Evolutionary conservation across 2,113 vertebrate genomes (phyloP), one percentile per base, ranked within the genome.

Genomic region (Phrynosoma blainvillii): DNA sequence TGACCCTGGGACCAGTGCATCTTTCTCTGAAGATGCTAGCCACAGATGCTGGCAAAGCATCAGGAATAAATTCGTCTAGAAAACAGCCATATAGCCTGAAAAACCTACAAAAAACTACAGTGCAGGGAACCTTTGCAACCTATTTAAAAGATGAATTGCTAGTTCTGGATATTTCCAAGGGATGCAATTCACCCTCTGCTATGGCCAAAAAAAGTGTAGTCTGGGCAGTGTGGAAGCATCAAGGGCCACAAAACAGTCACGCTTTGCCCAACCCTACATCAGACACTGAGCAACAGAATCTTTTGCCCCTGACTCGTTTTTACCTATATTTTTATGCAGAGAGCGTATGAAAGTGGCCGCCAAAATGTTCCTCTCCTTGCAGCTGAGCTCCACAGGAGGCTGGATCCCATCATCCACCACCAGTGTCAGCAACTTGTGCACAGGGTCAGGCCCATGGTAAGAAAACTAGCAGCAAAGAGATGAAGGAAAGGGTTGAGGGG

Each of bases 351-450:
- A 99, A 86, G 99, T 99, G 93, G 99, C 99, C 21, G 98, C 99
- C 96, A 99, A 98, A 95, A 99, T 98, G 96, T 99, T 99, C 92
- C 99, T 97, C 93, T 99, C 99, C 96, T 99, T 99, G 96, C 98
- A 99, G 96, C 98, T 98, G 92, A 99, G 98, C 93, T 99, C 99
- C 95, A 99, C 98, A 7, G 99, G 99, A 79, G 99, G 98, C 90
- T 99, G 99, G 91, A 99, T 99, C 84, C 99, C 99, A 94, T 99
- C 99, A 95, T 99, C 99, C 81, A 99, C 98, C 93, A 99, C 98
- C 86, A 99, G 94, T 0, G 99, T 99, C 93, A 99, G 95, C 89
- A 99, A 97, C 91, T 98, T 99, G 94, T 99, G 98, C 91, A 99
- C 95, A 75, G 98, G 99, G 92, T 99, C 99, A 59, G 98, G 98